Evolutionary conservation across 2,113 vertebrate genomes (phyloP).

Genomic region (Leucopsar rothschildi): DNA sequence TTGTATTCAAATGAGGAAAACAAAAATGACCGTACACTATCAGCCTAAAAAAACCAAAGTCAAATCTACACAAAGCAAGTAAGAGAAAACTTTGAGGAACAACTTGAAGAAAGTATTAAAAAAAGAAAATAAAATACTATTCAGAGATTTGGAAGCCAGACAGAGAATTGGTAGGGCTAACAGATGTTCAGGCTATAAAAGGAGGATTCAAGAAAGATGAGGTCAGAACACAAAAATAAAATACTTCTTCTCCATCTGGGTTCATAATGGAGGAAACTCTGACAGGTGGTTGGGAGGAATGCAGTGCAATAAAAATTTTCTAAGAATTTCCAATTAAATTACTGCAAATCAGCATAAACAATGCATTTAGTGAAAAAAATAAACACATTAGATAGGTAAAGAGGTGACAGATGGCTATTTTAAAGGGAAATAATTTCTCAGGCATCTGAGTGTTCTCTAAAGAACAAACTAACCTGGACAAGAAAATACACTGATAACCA

Average conservation of each 20-base stretch:
- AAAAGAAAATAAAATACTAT: not conserved
- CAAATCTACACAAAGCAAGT: not conserved
- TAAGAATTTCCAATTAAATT: not conserved
- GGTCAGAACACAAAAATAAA: not conserved
- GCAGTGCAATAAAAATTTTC: not conserved
- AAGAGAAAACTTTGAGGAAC: not conserved
- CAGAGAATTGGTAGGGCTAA: not conserved
- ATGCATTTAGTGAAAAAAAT: not conserved
- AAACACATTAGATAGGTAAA: not conserved
- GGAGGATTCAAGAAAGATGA: not conserved
- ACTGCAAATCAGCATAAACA: not conserved
- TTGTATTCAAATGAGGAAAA: not conserved
- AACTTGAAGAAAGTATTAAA: not conserved
- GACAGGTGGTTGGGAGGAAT: not conserved
- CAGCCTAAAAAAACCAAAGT: not conserved
- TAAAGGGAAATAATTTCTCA: not conserved
- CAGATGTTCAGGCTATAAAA: constrained; percentile 3
- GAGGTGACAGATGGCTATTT: not conserved
- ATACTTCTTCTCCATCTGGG: not conserved
- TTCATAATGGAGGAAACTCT: not conserved
- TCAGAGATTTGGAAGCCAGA: not conserved
- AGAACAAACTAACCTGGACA: not conserved
- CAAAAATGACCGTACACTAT: not conserved
- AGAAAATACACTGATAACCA: not conserved
- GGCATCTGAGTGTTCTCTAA: not conserved